phyloP scores from a whole-genome alignment of 2,113 vertebrate species.

The Origma solitaria region DNA sequence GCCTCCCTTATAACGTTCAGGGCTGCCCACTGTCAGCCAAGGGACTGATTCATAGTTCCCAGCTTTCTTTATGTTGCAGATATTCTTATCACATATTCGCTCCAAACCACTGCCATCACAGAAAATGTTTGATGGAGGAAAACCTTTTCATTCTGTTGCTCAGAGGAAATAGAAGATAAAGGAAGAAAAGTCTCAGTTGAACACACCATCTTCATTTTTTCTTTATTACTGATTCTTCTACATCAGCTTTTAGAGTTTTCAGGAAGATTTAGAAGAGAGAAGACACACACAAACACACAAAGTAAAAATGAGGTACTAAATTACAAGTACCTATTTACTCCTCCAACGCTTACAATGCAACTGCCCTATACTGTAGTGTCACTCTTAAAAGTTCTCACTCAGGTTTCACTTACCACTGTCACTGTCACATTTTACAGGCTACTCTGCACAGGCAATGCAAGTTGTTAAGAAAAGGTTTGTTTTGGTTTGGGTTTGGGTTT shows the following conservation, averaged over 20 bases:
- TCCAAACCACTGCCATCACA: not conserved
- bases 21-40: not conserved
- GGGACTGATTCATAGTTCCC: not conserved
- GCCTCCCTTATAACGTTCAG: not conserved
- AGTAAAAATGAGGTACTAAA: not conserved
- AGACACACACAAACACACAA: not conserved
- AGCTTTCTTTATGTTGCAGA: not conserved
- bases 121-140: not conserved
- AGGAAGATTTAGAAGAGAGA: not conserved
- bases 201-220: not conserved
- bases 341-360: not conserved
- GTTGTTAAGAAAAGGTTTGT: not conserved
- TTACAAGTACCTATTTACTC: not conserved
- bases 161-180: not conserved
- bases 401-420: not conserved
- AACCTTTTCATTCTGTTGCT: not conserved
- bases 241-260: not conserved
- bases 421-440: not conserved
- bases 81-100: conserved; percentile 17
- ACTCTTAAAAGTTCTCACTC: not conserved
- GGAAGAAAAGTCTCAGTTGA: not conserved
- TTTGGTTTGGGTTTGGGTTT: not conserved
- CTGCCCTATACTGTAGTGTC: not conserved
- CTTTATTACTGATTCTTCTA: not conserved
- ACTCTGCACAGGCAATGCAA: not conserved